Conservation (phyloP, 2,888 invertebrate genomes). For the Rhaphigaster nebulosa region DNA sequence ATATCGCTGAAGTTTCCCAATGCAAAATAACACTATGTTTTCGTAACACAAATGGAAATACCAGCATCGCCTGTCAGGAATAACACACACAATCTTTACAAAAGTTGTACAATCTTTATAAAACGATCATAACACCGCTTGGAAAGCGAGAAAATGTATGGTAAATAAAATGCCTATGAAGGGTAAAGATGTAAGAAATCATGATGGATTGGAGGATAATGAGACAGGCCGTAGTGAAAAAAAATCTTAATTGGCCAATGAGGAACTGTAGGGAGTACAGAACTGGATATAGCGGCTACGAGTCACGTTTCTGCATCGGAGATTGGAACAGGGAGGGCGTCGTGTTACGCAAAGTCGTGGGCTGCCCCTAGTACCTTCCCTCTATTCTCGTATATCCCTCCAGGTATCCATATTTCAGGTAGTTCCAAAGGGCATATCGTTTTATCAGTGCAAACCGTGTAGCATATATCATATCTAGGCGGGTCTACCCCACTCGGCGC, state of each 20-base stretch:
- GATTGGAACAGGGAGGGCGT: neutral
- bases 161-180: neutral
- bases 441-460: neutral
- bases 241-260: slow-evolving; percentile 13
- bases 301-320: slow-evolving; percentile 44
- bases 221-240: neutral
- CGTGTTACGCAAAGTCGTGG: slow-evolving; percentile 38
- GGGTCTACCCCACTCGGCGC: neutral
- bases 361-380: neutral
- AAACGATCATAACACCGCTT: neutral
- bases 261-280: neutral
- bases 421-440: neutral
- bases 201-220: neutral
- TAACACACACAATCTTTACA: no score
- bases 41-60: neutral
- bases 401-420: slow-evolving; percentile 9
- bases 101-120: neutral
- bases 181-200: neutral
- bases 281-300: neutral
- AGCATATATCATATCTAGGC: neutral
- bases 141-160: neutral
- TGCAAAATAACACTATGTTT: neutral
- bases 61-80: neutral
- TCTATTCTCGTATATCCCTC: neutral
- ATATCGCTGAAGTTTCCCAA: neutral